Evolutionary conservation across 1,140 invertebrate genomes (phyloP), one percentile per base, ranked within the genome.

Genomic region (Caenorhabditis inopinata): DNA sequence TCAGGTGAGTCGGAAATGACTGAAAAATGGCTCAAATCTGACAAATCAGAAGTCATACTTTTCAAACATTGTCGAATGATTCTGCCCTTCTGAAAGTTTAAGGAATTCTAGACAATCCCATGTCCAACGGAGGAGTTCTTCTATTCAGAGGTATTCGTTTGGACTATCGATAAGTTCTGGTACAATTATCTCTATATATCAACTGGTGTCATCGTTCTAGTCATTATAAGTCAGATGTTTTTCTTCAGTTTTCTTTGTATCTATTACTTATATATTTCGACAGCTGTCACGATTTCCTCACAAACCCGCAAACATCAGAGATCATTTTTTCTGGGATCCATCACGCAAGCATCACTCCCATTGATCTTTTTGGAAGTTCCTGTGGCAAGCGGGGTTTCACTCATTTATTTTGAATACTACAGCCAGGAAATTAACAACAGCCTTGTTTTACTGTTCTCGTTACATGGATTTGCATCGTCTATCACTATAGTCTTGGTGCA

Each of bases 81-180:
- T 5, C 14, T 42, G 38, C 5, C 14, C 14, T 42, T n/a, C 27
- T 32, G 32, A 21, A 68, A 38, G 6, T 7, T 7, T 9, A n/a
- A 21, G 14, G 18, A 16, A 18, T 42, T 42, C 14, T 42, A 68
- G 58, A 38, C 58, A 9, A 68, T 68, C 1, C 58, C 58, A 42
- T 68, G 58, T n/a, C 58, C 58, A 9, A 68, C 58, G n/a, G 58
- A 68, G n/a, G 58, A 68, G 25, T 68, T 68, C n/a, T 68, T 68
- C 32, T 68, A 68, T 32, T 16, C 58, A 2, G 58, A 68, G 23
- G 58, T 68, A 1, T 68, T 68, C 2, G 32, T 68, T 42, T 68
- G 58, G 58, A n/a, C 58, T 1, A 68, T 42, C 12, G 58, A 68
- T 2, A 68, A 68, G 12, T 68, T 68, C n/a, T 68, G 58, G 58